Conservation (phyloP, 35 echinoderm and acorn worm genomes). For the Apostichopus japonicus region DNA sequence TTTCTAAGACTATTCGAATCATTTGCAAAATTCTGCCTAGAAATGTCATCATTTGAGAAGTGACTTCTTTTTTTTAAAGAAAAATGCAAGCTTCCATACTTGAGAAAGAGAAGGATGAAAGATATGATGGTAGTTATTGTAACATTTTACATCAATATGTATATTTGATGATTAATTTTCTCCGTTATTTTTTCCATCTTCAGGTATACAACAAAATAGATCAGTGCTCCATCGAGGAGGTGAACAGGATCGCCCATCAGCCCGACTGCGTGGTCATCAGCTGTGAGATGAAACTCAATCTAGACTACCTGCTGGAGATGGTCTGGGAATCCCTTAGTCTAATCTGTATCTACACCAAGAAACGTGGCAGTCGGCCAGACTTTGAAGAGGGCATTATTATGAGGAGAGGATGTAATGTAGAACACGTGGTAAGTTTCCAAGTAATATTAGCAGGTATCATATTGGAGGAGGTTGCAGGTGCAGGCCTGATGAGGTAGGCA, state of each 20-base stretch:
- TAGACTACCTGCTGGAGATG: slow-evolving; percentile 86
- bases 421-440: slow-evolving; percentile 92
- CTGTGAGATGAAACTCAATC: slow-evolving; percentile 98
- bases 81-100: too few species aligned
- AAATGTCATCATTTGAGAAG: too few species aligned
- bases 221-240: slow-evolving; percentile 95
- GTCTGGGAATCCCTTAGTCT: slow-evolving; percentile 93
- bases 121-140: too few species aligned
- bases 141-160: too few species aligned
- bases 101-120: too few species aligned
- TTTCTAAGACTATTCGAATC: too few species aligned
- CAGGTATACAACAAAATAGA: slow-evolving; percentile 99
- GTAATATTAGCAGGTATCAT: too few species aligned
- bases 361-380: slow-evolving; percentile 80
- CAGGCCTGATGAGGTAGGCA: too few species aligned
- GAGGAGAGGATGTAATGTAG: slow-evolving; percentile 91
- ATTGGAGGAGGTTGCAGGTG: too few species aligned
- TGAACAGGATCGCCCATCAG: slow-evolving; percentile 86
- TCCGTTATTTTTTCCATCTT: neutral
- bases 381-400: slow-evolving; percentile 96
- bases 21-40: too few species aligned
- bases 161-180: neutral
- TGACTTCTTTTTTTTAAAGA: too few species aligned
- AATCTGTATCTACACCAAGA: slow-evolving; percentile 95
- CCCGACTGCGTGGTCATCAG: slow-evolving; percentile 92